Evolutionary conservation across 1,140 invertebrate genomes (phyloP).

Genomic region (Anagrus nilaparvatae): DNA sequence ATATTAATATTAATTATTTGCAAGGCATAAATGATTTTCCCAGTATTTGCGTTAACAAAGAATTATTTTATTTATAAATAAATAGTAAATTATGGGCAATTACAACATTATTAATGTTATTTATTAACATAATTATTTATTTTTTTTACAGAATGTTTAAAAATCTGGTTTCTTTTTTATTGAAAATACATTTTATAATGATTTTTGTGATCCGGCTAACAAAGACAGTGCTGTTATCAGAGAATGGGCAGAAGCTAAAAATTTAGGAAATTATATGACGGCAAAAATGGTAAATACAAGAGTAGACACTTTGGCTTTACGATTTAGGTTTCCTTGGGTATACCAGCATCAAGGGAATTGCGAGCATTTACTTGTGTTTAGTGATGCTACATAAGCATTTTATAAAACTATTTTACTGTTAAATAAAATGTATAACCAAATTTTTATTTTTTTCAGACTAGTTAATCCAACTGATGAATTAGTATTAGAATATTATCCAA

Average conservation of each 20-base stretch:
- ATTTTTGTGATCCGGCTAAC: constrained; percentile 47
- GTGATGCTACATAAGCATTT: constrained; percentile 48
- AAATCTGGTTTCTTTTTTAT: constrained; percentile 71
- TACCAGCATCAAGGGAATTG: constrained; percentile 84
- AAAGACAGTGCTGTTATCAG: constrained; percentile 53
- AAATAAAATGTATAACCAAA: constrained; percentile 1
- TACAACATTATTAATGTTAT: background rate
- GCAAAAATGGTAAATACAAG: constrained; percentile 49
- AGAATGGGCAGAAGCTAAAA: constrained; percentile 49
- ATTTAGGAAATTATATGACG: constrained; percentile 46
- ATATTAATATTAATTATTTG: background rate
- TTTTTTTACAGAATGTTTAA: constrained; percentile 42
- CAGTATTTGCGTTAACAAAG: constrained; percentile 1
- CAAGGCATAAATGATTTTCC: background rate
- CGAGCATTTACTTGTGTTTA: constrained; percentile 75
- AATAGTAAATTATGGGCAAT: constrained; percentile 5
- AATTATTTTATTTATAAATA: constrained; percentile 1
- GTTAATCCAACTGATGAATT: constrained; percentile 42
- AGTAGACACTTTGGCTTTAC: constrained; percentile 53
- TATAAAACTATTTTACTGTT: background rate
- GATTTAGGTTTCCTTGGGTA: constrained; percentile 68
- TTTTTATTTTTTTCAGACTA: constrained; percentile 38
- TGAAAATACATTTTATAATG: constrained; percentile 69
- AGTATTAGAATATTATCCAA: constrained; percentile 42
- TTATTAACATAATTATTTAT: background rate